Base-by-base conservation (phyloP, 2,888 invertebrate species). In the Cremastinae sp. region DNA sequence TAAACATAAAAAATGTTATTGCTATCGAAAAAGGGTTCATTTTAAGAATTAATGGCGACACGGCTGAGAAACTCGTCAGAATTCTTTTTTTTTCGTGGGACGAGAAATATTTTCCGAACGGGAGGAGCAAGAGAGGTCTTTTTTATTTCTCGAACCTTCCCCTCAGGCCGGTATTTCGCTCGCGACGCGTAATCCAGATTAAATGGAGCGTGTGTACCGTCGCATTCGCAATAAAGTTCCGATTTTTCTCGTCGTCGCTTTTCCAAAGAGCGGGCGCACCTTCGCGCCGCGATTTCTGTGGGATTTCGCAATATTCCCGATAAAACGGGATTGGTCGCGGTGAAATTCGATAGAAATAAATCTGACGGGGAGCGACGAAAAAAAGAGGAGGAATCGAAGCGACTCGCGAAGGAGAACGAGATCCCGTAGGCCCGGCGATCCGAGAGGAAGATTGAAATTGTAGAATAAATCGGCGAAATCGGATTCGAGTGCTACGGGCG, bases 151-250 rank as follows among this genome's bases (percentile, higher is more conserved):
- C 34, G 22, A n/a, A 38, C 53, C 14, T 41, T 61, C 51, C 49
- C 56, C 43, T 53, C 12, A 12, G 51, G 16, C 69, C 54, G 43
- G 16, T 45, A 62, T 72, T 73, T 58, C 69, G 14, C 76, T 28
- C 68, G 49, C 16, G 28, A 73, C 73, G 73, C 65, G 79, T 79
- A 80, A 80, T 80, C 70, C 78, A 76, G 71, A 79, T 80, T 80
- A 75, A 80, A 80, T 80, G 80, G 75, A 80, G 61, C 78, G 80
- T 78, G 70, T 66, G 45, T 69, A 64, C 54, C 45, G 47, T 69
- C 69, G 62, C 58, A 74, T 74, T 75, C 70, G 75, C 78, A 79
- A 79, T 80, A 79, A 80, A 80, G 79, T 79, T 73, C 56, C 78
- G 76, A 79, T 79, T 75, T 80, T 73, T 73, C 65, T 73, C 72